phyloP scores from a whole-genome alignment of 2,888 invertebrate genomes.

The Sarcophaga caerulescens region DNA sequence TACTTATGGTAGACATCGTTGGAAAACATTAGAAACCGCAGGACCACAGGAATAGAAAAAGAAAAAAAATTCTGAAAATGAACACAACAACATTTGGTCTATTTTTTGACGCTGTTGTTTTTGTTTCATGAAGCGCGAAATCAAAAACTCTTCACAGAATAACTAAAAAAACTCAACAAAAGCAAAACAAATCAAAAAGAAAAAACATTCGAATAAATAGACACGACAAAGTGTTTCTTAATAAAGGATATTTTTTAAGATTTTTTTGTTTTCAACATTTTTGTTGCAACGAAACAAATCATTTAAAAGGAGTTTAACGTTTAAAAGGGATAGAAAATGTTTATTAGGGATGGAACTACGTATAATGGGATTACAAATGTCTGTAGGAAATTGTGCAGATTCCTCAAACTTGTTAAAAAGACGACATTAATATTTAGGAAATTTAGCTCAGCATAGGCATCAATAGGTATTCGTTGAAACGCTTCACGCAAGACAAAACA shows the following conservation, averaged over 20 bases:
- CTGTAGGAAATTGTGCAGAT: conserved; percentile 18
- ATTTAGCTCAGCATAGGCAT: neutral
- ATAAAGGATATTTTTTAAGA: conserved; percentile 27
- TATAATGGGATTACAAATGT: neutral
- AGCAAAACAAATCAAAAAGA: conserved; percentile 14
- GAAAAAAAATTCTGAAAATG: too few relatives aligned
- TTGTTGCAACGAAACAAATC: conserved; percentile 41
- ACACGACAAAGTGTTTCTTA: conserved; percentile 34
- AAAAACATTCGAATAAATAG: conserved; percentile 18
- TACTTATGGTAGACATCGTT: neutral
- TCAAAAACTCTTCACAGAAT: conserved; percentile 57
- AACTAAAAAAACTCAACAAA: neutral
- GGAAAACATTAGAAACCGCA: conserved; percentile 29
- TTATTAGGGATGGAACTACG: conserved; percentile 2
- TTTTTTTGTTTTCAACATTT: neutral
- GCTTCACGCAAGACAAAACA: neutral
- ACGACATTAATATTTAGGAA: neutral
- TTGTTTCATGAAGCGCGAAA: conserved; percentile 65
- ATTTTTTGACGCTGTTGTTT: conserved; percentile 49
- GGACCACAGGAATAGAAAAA: neutral
- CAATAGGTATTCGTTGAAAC: neutral
- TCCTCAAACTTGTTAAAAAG: too few relatives aligned
- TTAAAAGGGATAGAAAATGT: conserved; percentile 11
- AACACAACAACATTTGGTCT: conserved; percentile 42
- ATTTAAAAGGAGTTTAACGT: conserved; percentile 59